Evolutionary conservation across 2,113 vertebrate species (phyloP).

Genomic region (Leuciscus idus): DNA sequence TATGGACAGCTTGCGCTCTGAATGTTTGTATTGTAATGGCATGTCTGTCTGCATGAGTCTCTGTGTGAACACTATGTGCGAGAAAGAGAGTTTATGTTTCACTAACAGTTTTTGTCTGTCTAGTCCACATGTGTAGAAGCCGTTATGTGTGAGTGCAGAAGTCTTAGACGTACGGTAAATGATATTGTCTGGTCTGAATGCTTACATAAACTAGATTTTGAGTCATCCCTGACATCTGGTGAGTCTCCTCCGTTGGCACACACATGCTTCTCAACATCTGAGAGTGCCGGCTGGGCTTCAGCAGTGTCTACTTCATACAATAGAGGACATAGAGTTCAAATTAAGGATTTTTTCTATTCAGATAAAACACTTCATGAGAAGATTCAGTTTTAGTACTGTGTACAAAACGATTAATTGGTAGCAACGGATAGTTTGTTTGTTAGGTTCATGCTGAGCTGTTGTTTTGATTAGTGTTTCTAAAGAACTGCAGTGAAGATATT

Average conservation of each 20-base stretch:
- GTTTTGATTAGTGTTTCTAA: not conserved
- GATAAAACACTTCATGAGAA: not conserved
- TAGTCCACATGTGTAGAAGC: conserved; percentile 26
- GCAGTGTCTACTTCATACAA: no score
- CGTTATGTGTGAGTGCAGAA: not conserved
- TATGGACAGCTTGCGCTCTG: not conserved
- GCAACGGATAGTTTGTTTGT: not conserved
- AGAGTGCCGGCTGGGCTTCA: not conserved
- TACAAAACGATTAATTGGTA: not conserved
- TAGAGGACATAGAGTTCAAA: not conserved
- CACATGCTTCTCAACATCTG: not conserved
- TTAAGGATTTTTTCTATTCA: not conserved
- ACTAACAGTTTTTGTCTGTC: conserved; percentile 18
- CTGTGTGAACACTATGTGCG: not conserved
- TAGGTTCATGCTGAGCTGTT: not conserved
- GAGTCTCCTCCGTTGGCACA: not conserved
- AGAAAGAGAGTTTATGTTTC: not conserved
- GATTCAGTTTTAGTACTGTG: not conserved
- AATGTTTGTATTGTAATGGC: not conserved
- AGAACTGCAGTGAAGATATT: not conserved
- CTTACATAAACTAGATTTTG: conserved; percentile 13
- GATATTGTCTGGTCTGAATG: conserved; percentile 26
- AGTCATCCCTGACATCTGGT: conserved; percentile 1
- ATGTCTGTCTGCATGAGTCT: not conserved
- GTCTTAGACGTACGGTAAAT: not conserved